A percentile compares a stretch with the other conserved stretches of the same genome.
Conservation (phyloP, 2,888 invertebrate genomes). For the Falcaria lacertinaria region DNA sequence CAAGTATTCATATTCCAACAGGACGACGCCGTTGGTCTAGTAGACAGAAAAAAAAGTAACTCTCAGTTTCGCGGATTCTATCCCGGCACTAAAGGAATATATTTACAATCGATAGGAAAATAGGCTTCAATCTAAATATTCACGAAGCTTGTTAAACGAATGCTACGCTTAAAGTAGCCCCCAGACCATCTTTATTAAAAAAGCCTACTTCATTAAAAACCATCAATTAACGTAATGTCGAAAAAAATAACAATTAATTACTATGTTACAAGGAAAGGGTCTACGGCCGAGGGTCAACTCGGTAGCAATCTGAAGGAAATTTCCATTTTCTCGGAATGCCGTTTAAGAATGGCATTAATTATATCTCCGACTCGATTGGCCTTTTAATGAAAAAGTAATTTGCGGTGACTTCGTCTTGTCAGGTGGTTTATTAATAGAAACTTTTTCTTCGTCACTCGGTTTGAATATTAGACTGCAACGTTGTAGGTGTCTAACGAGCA, state of each 20-base stretch:
- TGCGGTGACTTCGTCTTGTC: background rate
- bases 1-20: no score
- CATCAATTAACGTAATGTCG: background rate
- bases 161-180: background rate
- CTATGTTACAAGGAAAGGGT: background rate
- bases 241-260: constrained; percentile 3
- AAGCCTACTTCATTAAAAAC: background rate
- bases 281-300: constrained; percentile 17
- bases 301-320: constrained; percentile 29
- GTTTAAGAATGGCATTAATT: constrained; percentile 39
- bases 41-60: no score
- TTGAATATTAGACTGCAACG: no score
- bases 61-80: no score
- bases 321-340: constrained; percentile 27
- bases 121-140: no score
- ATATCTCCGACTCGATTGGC: constrained; percentile 11
- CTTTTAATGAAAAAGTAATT: background rate
- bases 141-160: no score
- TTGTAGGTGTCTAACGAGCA: no score
- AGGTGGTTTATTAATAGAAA: background rate
- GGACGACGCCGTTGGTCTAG: no score
- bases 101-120: no score
- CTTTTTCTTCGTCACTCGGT: background rate
- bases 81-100: no score
- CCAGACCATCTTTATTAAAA: background rate